Conservation (phyloP, 37 sponge, comb jelly and placozoan genomes). For the Tethya wilhelma region DNA sequence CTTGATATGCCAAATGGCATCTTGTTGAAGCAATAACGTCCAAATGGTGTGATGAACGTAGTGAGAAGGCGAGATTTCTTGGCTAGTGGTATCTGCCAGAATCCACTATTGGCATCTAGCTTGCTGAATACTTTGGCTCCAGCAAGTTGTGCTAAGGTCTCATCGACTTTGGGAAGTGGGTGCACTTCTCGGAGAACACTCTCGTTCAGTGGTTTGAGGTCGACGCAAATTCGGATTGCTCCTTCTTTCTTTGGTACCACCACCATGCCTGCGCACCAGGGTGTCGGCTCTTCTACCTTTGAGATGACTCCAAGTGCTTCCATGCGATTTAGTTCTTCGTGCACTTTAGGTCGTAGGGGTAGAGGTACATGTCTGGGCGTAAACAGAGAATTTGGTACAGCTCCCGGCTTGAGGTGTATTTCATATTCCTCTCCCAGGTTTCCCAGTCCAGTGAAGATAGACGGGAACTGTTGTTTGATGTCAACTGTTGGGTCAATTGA, state of each 20-base stretch:
- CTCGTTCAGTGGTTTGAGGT: slow-evolving; percentile 18
- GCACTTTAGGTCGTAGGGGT: slow-evolving; percentile 33
- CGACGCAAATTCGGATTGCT: slow-evolving; percentile 52
- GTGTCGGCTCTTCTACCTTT: slow-evolving; percentile 49
- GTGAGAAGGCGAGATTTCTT: not conserved
- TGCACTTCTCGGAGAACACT: slow-evolving; percentile 57
- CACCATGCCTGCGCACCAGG: slow-evolving; percentile 68
- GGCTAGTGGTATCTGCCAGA: slow-evolving; percentile 54
- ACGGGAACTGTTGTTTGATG: slow-evolving; percentile 13
- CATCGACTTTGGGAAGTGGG: slow-evolving; percentile 59
- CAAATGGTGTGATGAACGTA: slow-evolving; percentile 30
- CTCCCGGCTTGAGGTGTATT: slow-evolving; percentile 29
- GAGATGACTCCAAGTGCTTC: slow-evolving; percentile 39
- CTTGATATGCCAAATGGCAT: slow-evolving; percentile 53
- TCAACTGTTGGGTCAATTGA: not conserved
- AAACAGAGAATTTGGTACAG: slow-evolving; percentile 33
- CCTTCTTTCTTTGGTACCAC: slow-evolving; percentile 35
- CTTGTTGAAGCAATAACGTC: slow-evolving; percentile 22
- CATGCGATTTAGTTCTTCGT: slow-evolving; percentile 11
- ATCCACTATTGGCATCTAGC: slow-evolving; percentile 60
- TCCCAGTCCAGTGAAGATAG: slow-evolving; percentile 31
- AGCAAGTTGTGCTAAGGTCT: slow-evolving; percentile 51
- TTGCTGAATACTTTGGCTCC: slow-evolving; percentile 55
- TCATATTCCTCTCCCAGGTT: slow-evolving; percentile 28
- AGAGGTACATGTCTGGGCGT: slow-evolving; percentile 44